Conservation (phyloP, 2,797 vertebrate genomes). For the Melanotaenia parkinsoni region DNA sequence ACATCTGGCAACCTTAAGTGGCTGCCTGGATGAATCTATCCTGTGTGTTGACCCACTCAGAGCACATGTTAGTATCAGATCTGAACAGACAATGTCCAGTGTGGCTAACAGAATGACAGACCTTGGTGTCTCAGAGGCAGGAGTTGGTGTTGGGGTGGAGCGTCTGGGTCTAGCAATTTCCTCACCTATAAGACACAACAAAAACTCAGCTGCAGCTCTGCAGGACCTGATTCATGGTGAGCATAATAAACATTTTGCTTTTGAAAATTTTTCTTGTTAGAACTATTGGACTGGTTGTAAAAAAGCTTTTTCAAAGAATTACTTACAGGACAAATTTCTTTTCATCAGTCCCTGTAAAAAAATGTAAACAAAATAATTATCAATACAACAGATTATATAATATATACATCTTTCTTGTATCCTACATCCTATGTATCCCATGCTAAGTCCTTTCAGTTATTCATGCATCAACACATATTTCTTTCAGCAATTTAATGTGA, state of each 20-base stretch:
- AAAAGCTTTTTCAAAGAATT: constrained; percentile 22
- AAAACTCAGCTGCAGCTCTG: not conserved
- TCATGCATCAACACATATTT: not conserved
- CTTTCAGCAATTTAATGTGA: not conserved
- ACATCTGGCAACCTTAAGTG: too few species aligned
- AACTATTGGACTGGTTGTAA: not conserved
- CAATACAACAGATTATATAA: not conserved
- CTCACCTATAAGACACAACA: constrained; percentile 84
- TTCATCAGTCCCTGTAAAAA: constrained; percentile 92
- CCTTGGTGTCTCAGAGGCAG: constrained; percentile 77
- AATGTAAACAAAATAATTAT: constrained; percentile 38
- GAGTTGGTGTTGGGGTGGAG: constrained; percentile 91
- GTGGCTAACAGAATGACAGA: constrained; percentile 37
- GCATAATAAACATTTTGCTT: not conserved
- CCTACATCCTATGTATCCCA: not conserved
- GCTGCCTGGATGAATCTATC: not conserved
- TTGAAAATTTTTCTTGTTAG: not conserved
- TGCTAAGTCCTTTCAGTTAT: not conserved
- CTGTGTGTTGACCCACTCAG: not conserved
- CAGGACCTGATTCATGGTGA: not conserved
- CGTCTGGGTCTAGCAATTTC: constrained; percentile 94
- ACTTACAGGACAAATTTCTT: constrained; percentile 98
- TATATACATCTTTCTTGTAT: too few species aligned
- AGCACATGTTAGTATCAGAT: not conserved
- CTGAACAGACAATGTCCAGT: not conserved